These are phyloP conservation scores for Anoncus sp. DNA, from an alignment of 2,888 invertebrate genomes.

Conservation along the genomic window DNA sequence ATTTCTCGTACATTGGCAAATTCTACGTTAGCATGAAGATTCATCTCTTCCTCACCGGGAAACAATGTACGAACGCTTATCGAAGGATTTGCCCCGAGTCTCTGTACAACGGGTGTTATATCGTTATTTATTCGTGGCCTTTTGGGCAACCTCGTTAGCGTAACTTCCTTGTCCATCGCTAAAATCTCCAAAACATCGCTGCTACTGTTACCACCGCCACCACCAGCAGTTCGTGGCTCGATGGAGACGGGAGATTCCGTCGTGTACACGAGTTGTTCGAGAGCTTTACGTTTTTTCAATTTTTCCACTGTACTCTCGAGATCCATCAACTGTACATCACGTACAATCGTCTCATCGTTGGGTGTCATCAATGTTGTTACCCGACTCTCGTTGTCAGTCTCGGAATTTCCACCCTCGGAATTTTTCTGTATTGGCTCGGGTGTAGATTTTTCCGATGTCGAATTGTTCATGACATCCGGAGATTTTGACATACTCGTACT, in stretches of 20 bases:
- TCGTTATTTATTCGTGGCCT: slow-evolving; percentile 82
- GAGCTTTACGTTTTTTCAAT: slow-evolving; percentile 79
- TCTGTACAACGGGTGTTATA: slow-evolving; percentile 86
- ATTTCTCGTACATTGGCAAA: slow-evolving; percentile 89
- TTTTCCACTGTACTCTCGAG: slow-evolving; percentile 80
- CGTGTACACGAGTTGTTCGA: slow-evolving; percentile 75
- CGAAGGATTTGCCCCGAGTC: slow-evolving; percentile 91
- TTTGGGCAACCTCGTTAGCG: slow-evolving; percentile 85
- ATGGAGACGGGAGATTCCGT: slow-evolving; percentile 64
- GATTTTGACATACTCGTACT: slow-evolving; percentile 62
- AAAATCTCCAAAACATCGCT: slow-evolving; percentile 81
- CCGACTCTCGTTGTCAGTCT: slow-evolving; percentile 68
- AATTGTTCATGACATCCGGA: slow-evolving; percentile 71
- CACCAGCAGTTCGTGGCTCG: slow-evolving; percentile 68
- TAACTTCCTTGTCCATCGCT: slow-evolving; percentile 86
- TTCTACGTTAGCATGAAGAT: slow-evolving; percentile 90
- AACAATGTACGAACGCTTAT: slow-evolving; percentile 92
- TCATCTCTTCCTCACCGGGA: slow-evolving; percentile 93
- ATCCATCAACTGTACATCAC: slow-evolving; percentile 73
- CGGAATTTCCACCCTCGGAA: slow-evolving; percentile 68
- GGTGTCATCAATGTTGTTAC: slow-evolving; percentile 54
- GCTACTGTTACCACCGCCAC: too few species aligned
- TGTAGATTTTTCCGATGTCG: slow-evolving; percentile 74
- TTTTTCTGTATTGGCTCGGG: slow-evolving; percentile 69
- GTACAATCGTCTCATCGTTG: slow-evolving; percentile 62